Conservation (phyloP, 2,888 invertebrate genomes). For the Brenthis daphne region DNA sequence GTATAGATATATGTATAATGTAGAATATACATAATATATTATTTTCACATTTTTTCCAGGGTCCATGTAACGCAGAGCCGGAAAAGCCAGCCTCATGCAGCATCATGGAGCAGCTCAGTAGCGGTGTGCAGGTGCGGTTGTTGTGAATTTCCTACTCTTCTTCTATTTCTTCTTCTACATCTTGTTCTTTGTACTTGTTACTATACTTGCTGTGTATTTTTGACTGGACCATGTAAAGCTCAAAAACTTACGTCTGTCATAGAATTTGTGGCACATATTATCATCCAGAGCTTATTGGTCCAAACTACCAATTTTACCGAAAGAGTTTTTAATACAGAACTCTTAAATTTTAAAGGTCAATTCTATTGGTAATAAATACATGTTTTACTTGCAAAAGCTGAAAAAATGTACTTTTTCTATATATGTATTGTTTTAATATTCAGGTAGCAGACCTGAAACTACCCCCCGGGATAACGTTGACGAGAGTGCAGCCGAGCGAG, state of each 20-base stretch:
- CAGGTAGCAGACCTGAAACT: constrained; percentile 84
- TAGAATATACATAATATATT: not conserved
- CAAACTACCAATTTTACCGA: too few species aligned
- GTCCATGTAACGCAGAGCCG: constrained; percentile 46
- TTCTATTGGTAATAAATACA: too few species aligned
- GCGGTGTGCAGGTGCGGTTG: constrained; percentile 68
- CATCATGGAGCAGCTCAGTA: constrained; percentile 78
- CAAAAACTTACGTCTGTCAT: too few species aligned
- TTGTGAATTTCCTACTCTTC: not conserved
- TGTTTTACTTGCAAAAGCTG: too few species aligned
- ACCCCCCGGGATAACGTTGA: constrained; percentile 91
- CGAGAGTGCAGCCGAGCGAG: constrained; percentile 84
- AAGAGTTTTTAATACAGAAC: too few species aligned
- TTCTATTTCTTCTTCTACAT: not conserved
- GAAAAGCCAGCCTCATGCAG: constrained; percentile 70
- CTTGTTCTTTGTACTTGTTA: not conserved
- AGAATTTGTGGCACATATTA: too few species aligned
- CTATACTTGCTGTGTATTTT: too few species aligned
- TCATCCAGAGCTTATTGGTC: too few species aligned
- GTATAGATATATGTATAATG: not conserved
- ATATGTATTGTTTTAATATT: not conserved
- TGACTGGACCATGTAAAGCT: too few species aligned
- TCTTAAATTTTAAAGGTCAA: too few species aligned
- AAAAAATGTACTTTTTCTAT: not conserved
- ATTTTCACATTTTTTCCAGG: constrained; percentile 29